Evolutionary conservation across 1,140 invertebrate genomes (phyloP).

Genomic region (Agrilus planipennis): DNA sequence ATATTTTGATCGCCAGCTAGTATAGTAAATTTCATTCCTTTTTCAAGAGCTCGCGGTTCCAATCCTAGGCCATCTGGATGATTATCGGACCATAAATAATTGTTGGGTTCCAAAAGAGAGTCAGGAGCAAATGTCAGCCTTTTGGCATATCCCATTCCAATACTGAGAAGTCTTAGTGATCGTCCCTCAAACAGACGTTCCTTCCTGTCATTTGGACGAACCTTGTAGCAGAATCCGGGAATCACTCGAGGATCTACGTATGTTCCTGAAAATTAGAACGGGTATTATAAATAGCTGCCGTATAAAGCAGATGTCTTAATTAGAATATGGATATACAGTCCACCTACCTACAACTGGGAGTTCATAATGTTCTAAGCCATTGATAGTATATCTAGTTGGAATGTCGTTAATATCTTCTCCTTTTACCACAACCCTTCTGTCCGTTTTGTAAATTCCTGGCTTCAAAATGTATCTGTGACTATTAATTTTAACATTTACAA

Average conservation of each 20-base stretch:
- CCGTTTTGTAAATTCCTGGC: conserved; percentile 47
- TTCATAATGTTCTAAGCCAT: conserved; percentile 55
- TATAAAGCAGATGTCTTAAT: too few species aligned
- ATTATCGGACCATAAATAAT: conserved; percentile 70
- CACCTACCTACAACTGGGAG: conserved; percentile 59
- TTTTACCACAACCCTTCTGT: conserved; percentile 45
- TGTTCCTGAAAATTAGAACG: conserved; percentile 43
- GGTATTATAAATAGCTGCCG: neutral
- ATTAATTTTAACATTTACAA: conserved; percentile 46
- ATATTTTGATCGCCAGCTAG: conserved; percentile 42
- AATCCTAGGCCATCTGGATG: conserved; percentile 60
- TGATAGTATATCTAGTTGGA: conserved; percentile 53
- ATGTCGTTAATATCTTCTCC: conserved; percentile 49
- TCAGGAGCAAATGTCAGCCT: conserved; percentile 60
- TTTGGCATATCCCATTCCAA: conserved; percentile 67
- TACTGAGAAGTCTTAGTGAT: conserved; percentile 47
- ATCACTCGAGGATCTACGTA: conserved; percentile 61
- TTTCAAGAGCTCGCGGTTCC: conserved; percentile 49
- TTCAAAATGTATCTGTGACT: conserved; percentile 45
- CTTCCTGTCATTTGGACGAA: conserved; percentile 48
- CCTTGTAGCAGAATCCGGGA: conserved; percentile 60
- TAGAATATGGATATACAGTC: too few species aligned
- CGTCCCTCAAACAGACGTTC: conserved; percentile 51
- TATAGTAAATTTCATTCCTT: conserved; percentile 52
- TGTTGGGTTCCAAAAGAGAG: conserved; percentile 49